Evolutionary conservation across 1,140 invertebrate species (phyloP).

Genomic region (Cataglyphis hispanica): DNA sequence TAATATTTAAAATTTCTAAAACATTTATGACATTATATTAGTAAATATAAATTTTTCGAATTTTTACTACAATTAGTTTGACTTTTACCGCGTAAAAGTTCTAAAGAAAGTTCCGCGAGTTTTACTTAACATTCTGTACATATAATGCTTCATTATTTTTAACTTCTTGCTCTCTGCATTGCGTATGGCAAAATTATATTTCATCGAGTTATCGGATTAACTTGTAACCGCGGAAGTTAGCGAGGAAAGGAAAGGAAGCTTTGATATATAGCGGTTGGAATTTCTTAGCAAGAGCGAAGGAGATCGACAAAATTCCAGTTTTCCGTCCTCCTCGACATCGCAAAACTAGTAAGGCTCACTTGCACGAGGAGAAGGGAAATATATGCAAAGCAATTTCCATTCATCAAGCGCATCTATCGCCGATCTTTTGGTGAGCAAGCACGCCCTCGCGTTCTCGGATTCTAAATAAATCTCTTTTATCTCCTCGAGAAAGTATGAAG

Average conservation of each 20-base stretch:
- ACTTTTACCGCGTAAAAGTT: neutral
- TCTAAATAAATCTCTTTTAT: constrained; percentile 74
- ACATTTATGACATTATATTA: neutral
- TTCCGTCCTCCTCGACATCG: constrained; percentile 45
- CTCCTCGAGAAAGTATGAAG: constrained; percentile 58
- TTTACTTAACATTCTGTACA: neutral
- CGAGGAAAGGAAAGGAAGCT: neutral
- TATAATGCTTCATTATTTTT: neutral
- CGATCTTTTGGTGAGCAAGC: constrained; percentile 36
- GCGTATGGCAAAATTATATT: neutral
- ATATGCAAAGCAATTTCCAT: constrained; percentile 75
- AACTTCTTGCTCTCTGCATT: neutral
- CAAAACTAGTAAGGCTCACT: constrained; percentile 18
- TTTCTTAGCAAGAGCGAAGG: constrained; percentile 1
- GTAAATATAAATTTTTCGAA: neutral
- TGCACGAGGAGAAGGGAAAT: constrained; percentile 35
- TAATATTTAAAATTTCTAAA: too few relatives aligned
- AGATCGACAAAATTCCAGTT: constrained; percentile 41
- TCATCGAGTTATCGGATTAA: constrained; percentile 1
- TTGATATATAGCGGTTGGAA: constrained; percentile 28
- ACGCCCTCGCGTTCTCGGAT: constrained; percentile 64
- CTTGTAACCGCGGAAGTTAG: constrained; percentile 8
- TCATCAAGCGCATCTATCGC: constrained; percentile 69
- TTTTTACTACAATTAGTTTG: neutral
- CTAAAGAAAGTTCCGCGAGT: too few relatives aligned